Conservation (phyloP, 2,113 vertebrate genomes). For the Megaptera novaeangliae region DNA sequence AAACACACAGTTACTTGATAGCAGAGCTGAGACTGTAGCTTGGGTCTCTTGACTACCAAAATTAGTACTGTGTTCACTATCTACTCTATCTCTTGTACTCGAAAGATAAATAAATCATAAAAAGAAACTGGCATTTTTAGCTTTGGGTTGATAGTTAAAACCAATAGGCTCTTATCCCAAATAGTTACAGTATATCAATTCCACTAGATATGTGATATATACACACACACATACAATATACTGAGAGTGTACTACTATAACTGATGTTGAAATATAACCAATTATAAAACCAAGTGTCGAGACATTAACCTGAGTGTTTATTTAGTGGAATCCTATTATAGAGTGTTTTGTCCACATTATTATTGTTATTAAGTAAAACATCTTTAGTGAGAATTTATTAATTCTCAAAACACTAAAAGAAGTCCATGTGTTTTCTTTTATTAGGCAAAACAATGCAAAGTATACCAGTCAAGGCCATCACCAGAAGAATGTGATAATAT, state of each 20-base stretch:
- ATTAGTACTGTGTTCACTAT: background rate
- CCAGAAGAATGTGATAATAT: background rate
- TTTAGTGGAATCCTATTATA: background rate
- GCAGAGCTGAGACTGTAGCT: background rate
- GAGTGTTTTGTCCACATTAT: background rate
- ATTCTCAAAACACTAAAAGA: background rate
- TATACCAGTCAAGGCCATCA: background rate
- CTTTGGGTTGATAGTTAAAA: background rate
- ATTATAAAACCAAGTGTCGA: background rate
- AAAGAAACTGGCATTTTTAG: background rate
- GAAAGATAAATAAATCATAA: background rate
- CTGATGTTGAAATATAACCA: background rate
- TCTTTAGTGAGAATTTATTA: background rate
- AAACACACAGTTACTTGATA: background rate
- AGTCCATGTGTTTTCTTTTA: background rate
- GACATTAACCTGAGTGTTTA: background rate
- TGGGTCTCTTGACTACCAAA: background rate
- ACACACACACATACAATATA: background rate
- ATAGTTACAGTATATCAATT: background rate
- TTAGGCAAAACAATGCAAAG: background rate
- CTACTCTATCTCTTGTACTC: background rate
- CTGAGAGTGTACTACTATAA: background rate
- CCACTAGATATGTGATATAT: background rate
- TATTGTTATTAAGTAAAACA: background rate
- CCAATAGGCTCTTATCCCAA: background rate